phyloP scores from a whole-genome alignment of 2,113 vertebrate species.

The Steatornis caripensis region DNA sequence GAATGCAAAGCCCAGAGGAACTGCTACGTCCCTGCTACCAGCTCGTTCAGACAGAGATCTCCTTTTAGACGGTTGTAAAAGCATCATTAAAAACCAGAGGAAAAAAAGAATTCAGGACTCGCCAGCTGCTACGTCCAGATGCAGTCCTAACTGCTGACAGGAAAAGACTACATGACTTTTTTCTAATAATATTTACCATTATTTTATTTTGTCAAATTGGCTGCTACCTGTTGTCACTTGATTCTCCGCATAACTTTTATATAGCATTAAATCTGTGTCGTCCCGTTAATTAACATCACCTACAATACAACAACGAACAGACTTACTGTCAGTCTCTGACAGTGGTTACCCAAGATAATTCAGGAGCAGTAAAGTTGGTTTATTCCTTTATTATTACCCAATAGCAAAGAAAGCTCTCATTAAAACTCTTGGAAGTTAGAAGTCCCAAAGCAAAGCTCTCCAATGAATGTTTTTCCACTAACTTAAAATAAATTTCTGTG shows the following conservation, averaged over 20 bases:
- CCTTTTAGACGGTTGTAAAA: background rate
- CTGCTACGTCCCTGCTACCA: background rate
- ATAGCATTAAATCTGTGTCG: background rate
- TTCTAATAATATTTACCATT: background rate
- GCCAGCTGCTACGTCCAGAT: conserved; percentile 22
- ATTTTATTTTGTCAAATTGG: background rate
- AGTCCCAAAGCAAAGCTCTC: background rate
- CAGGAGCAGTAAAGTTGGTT: background rate
- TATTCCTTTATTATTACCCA: background rate
- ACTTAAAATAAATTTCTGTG: background rate
- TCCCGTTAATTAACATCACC: background rate
- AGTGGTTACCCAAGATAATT: background rate
- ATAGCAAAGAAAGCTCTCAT: background rate
- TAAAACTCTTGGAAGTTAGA: background rate
- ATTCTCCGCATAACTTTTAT: background rate
- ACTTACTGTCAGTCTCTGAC: background rate
- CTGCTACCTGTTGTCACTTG: background rate
- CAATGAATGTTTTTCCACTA: background rate
- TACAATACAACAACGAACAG: background rate
- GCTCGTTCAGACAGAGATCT: background rate
- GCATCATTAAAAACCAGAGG: background rate
- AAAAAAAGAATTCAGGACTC: background rate
- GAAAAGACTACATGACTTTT: background rate
- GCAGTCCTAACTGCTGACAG: background rate
- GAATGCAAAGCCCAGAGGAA: background rate